Percentiles rank a stretch among this genome's conserved stretches.
Conservation (phyloP, 2,888 invertebrate species). For the Bhutanitis thaidina region DNA sequence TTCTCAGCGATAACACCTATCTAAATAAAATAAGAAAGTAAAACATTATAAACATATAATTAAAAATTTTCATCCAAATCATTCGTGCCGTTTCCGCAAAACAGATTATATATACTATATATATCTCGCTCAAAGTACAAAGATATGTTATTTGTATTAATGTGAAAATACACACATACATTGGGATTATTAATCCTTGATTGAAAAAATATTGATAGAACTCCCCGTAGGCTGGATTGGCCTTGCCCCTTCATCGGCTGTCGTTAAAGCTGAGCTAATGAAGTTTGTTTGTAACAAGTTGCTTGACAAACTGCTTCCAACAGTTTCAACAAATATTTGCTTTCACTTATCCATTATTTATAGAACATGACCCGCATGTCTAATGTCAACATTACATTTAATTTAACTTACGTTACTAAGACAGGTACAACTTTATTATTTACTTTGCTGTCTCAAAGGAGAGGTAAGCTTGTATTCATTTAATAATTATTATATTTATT, state of each 20-base stretch:
- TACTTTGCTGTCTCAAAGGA: too few species aligned
- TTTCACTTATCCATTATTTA: slow-evolving; percentile 11
- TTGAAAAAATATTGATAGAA: slow-evolving; percentile 11
- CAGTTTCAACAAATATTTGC: slow-evolving; percentile 8
- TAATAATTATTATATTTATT: too few species aligned
- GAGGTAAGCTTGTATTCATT: too few species aligned
- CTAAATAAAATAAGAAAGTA: too few species aligned
- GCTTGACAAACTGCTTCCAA: slow-evolving; percentile 1
- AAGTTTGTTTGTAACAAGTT: slow-evolving; percentile 16
- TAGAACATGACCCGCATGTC: neutral
- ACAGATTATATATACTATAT: too few species aligned
- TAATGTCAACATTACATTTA: neutral
- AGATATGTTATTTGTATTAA: too few species aligned
- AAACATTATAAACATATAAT: too few species aligned
- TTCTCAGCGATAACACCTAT: too few species aligned
- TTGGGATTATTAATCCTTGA: neutral
- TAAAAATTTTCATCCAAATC: too few species aligned
- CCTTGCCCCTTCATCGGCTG: neutral
- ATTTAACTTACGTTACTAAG: neutral
- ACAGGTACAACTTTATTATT: neutral
- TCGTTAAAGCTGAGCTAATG: slow-evolving; percentile 15
- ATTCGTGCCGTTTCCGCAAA: too few species aligned
- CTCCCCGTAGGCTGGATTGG: neutral
- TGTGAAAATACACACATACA: neutral
- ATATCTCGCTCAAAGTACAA: too few species aligned